phyloP scores from a whole-genome alignment of 2,888 invertebrate species.

The Plemyria rubiginata region DNA sequence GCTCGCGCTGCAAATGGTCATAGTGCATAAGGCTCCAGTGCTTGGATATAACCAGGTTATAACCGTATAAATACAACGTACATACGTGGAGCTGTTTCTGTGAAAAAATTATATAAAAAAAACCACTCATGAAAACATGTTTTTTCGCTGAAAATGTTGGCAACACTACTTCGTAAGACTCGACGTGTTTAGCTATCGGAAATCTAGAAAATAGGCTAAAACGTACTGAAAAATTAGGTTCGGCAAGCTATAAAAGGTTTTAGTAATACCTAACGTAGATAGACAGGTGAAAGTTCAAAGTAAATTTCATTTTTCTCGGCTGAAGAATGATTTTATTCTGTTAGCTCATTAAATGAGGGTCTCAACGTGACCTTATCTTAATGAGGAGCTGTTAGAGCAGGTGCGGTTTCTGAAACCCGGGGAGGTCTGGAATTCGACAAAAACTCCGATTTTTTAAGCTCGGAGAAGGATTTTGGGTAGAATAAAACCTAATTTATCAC shows the following conservation, averaged over 20 bases:
- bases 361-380: slow-evolving; percentile 51
- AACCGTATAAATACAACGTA: too few species aligned
- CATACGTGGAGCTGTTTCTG: too few species aligned
- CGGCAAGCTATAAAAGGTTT: slow-evolving; percentile 3
- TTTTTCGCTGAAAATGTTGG: background rate
- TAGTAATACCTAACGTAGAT: background rate
- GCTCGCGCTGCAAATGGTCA: too few species aligned
- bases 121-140: background rate
- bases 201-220: slow-evolving; percentile 17
- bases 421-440: slow-evolving; percentile 2
- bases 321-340: slow-evolving; percentile 46
- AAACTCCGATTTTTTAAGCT: background rate
- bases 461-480: background rate
- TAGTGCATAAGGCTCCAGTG: too few species aligned
- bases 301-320: slow-evolving; percentile 22
- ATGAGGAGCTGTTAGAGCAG: slow-evolving; percentile 41
- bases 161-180: background rate
- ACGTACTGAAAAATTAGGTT: slow-evolving; percentile 20
- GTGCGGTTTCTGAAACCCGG: slow-evolving; percentile 14
- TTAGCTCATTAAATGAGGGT: slow-evolving; percentile 49
- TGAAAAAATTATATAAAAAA: background rate
- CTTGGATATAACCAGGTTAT: too few species aligned
- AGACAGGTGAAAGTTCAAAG: slow-evolving; percentile 14
- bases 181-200: slow-evolving; percentile 16
- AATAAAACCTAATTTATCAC: slow-evolving; percentile 2